Evolutionary conservation across 2,888 invertebrate species (phyloP), one percentile per base, ranked within the genome.

Genomic region (Mystacides longicornis): DNA sequence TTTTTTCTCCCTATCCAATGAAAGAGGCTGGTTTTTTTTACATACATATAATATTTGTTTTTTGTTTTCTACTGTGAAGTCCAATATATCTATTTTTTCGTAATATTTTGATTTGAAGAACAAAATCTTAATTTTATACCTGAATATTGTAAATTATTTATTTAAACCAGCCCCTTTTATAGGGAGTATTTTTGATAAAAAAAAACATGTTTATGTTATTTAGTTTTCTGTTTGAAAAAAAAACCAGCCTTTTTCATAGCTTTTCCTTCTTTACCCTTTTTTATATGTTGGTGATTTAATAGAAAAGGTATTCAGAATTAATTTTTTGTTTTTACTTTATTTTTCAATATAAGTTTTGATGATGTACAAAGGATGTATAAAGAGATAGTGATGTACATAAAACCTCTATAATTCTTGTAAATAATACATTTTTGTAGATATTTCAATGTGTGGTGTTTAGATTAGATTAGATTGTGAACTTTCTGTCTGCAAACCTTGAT

Each of bases 1-100:
- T 64, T 53, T 65, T 64, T n/a, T 63, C 60, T 51, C 54, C 57
- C 52, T n/a, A 16, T 23, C 23, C 2, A 22, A 45, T 52, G 52
- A 52, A 27, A 45, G 45, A 9, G 48, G 48, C 48, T 48, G 23
- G 48, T 48, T 48, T 48, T 23, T n/a, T 21, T 14, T 43, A 43
- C 16, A 43, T 43, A 5, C 16, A 5, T 11, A 5, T 43, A 43
- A 43, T 11, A 4, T 16, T 18, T 16, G 43, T 16, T 5, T 18
- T 11, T n/a, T 43, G 16, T 16, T 16, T 16, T 5, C 5, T 31
- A 14, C 14, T 14, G 31, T 14, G 31, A 31, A 31, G 31, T 31
- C 9, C 7, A 7, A 9, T 14, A 31, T 31, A 31, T 31, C 7
- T 31, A 31, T 31, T 9, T 9, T 31, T 31, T 14, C 7, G 14